Evolutionary conservation across 2,113 vertebrate genomes (phyloP).

Genomic region (Mungos mungo): DNA sequence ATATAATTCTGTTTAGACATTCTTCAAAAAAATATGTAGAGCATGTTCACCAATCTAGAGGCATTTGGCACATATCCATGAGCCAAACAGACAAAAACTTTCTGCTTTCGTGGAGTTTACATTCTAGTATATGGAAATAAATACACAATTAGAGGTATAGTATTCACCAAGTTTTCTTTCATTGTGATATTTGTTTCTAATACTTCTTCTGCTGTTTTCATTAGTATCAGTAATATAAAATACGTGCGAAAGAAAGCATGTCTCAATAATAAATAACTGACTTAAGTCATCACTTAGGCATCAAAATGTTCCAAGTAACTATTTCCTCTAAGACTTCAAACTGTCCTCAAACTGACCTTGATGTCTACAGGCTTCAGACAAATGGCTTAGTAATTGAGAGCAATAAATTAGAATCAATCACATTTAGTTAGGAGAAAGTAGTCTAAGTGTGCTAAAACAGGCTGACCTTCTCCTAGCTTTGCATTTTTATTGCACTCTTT

Average conservation of each 20-base stretch:
- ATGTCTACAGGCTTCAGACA: constrained; percentile 54
- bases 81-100: neutral
- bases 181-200: neutral
- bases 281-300: neutral
- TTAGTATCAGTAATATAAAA: neutral
- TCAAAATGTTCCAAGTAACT: neutral
- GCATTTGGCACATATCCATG: neutral
- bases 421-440: constrained; percentile 38
- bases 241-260: neutral
- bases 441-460: constrained; percentile 33
- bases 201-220: neutral
- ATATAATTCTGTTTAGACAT: neutral
- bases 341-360: constrained; percentile 41
- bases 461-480: constrained; percentile 32
- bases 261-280: no score
- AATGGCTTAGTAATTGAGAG: constrained; percentile 55
- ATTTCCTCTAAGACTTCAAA: neutral
- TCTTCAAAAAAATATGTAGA: neutral
- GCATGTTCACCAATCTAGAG: neutral
- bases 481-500: constrained; percentile 46
- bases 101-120: neutral
- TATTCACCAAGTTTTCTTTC: neutral
- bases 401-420: constrained; percentile 64
- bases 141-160: neutral
- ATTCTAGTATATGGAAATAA: neutral